Evolutionary conservation across 1,140 invertebrate species (phyloP).

Genomic region (Papilio polyxenes): DNA sequence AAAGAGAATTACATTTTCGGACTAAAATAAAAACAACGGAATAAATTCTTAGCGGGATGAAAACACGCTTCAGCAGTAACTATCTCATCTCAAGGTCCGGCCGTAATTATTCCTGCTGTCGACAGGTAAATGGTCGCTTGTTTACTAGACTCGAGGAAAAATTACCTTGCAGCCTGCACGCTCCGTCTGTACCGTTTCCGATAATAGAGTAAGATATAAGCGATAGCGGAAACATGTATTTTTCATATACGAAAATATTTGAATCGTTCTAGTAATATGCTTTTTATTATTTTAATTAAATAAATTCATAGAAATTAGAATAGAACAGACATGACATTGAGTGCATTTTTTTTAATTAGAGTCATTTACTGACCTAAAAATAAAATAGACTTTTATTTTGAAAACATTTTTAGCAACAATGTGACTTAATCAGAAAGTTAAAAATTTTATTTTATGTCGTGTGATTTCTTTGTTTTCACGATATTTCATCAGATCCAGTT

Average conservation of each 20-base stretch:
- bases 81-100: slow-evolving; percentile 24
- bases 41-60: neutral
- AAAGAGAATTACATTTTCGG: slow-evolving; percentile 7
- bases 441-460: no score
- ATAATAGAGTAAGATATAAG: slow-evolving; percentile 41
- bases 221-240: neutral
- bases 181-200: slow-evolving; percentile 46
- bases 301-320: neutral
- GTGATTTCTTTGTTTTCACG: neutral
- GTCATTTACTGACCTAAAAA: no score
- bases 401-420: no score
- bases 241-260: neutral
- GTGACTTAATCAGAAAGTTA: neutral
- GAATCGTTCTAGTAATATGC: neutral
- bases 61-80: slow-evolving; percentile 4
- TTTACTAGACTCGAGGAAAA: slow-evolving; percentile 63
- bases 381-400: no score
- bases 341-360: no score
- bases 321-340: no score
- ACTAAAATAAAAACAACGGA: slow-evolving; percentile 32
- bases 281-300: neutral
- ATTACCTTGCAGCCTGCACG: slow-evolving; percentile 52
- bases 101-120: slow-evolving; percentile 54
- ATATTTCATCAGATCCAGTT: neutral
- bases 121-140: slow-evolving; percentile 54